A percentile compares a stretch with the other conserved stretches of the same genome.
Conservation (phyloP, 2,888 invertebrate genomes). For the Mesorhabditis belari region DNA sequence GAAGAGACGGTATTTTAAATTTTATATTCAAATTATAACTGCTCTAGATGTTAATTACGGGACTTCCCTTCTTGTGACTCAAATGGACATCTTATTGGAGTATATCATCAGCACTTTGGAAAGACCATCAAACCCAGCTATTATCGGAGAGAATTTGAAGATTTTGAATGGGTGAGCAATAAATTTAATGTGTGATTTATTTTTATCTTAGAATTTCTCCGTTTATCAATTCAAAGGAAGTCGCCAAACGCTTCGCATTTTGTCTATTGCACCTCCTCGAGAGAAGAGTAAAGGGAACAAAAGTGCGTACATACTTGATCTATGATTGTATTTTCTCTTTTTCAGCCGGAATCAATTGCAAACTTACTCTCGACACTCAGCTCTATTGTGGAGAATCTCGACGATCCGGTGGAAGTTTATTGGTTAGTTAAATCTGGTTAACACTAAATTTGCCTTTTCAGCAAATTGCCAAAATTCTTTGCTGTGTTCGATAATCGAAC, state of each 20-base stretch:
- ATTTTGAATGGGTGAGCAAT: constrained; percentile 20
- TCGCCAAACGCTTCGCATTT: constrained; percentile 29
- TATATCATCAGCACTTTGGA: constrained; percentile 25
- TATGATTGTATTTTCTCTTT: background rate
- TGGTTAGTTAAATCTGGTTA: constrained; percentile 2
- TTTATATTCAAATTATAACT: background rate
- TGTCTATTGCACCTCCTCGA: constrained; percentile 31
- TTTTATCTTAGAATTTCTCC: constrained; percentile 23
- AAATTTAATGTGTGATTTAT: background rate
- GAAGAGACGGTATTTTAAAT: background rate
- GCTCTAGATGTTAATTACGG: constrained; percentile 24
- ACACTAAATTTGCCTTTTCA: constrained; percentile 3
- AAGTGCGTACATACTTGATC: background rate
- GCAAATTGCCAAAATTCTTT: constrained; percentile 28
- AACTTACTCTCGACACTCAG: constrained; percentile 29
- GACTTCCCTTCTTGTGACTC: constrained; percentile 24
- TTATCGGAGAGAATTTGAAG: constrained; percentile 13
- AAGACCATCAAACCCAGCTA: constrained; percentile 10
- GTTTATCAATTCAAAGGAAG: constrained; percentile 24
- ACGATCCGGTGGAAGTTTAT: constrained; percentile 17
- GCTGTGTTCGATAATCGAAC: constrained; percentile 23
- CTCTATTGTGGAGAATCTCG: constrained; percentile 18
- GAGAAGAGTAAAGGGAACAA: constrained; percentile 18
- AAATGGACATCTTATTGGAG: constrained; percentile 24
- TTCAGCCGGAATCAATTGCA: background rate